Conservation (phyloP, 2,888 invertebrate genomes). For the Frankliniella intonsa region DNA sequence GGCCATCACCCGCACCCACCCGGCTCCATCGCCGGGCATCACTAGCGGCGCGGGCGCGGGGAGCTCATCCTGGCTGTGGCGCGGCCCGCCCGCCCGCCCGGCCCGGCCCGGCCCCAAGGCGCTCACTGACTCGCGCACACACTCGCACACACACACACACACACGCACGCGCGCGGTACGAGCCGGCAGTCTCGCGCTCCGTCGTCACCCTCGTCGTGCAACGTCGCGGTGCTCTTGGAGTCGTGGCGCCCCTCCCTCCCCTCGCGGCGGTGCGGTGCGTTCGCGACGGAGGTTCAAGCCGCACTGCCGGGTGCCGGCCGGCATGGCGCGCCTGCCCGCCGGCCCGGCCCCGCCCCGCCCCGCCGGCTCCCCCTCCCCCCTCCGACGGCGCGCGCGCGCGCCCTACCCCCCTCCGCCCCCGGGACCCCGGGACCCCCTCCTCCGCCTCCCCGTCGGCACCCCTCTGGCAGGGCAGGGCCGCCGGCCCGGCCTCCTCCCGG, state of each 20-base stretch:
- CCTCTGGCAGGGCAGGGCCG: too few species aligned
- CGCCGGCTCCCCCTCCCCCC: background rate
- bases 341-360: background rate
- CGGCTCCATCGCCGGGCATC: conserved; percentile 11
- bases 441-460: too few species aligned
- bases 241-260: background rate
- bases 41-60: background rate
- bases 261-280: background rate
- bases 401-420: background rate
- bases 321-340: background rate
- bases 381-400: background rate
- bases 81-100: background rate
- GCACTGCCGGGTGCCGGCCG: conserved; percentile 6
- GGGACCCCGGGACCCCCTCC: background rate
- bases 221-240: background rate
- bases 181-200: too few species aligned
- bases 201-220: background rate
- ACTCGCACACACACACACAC: too few species aligned
- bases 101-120: background rate
- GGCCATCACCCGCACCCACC: conserved; percentile 23
- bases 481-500: too few species aligned
- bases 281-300: conserved; percentile 9
- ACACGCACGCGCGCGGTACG: too few species aligned
- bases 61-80: background rate
- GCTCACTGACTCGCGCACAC: background rate